Base-by-base conservation (phyloP, 53 echinoderm and acorn worm species). In the Astropecten irregularis region DNA sequence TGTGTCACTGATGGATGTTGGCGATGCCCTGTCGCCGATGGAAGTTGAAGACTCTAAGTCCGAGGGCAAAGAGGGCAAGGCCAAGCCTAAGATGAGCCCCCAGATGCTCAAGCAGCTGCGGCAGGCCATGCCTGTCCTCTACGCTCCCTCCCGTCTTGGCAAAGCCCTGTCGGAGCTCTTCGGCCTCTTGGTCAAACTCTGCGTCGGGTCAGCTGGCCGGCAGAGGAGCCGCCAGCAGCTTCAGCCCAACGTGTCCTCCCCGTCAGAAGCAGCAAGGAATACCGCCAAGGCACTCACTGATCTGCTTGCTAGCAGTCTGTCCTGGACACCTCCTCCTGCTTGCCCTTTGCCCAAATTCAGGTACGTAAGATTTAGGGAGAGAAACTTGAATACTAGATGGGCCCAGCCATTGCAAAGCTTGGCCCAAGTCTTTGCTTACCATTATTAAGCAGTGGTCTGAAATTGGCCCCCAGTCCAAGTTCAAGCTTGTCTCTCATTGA, bases 311-410 rank as follows among this genome's bases (percentile, higher is more conserved):
- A 89, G 81, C 63, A 93, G 97, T 64, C 71, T 96, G 34, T 92
- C 92, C 42, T 96, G 97, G 97, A 73, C 83, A 47, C 97, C 97
- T 10, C 97, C 97, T 0, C 86, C 91, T 47, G 68, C 86, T 18
- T 89, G 89, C 72, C 91, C 97, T 62, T 76, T 93, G 51, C 97
- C 97, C 30, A 96, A 93, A 77, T 96, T 96, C 90, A 96, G 97
- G 97, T 96, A 38, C 37, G 89, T 76, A 13, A 9, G 27, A 7
- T 5, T 11, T 29, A 49, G 20, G 10, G n/a, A n/a, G n/a, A n/a
- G n/a, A n/a, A n/a, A n/a, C n/a, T n/a, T n/a, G n/a, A n/a, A n/a
- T n/a, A n/a, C n/a, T n/a, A n/a, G n/a, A n/a, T n/a, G n/a, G n/a
- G n/a, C n/a, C n/a, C n/a, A n/a, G n/a, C n/a, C n/a, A 59, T 59